These are phyloP conservation scores for Leptobrachium leishanense DNA, from an alignment of 2,113 vertebrate species.

Conservation along the genomic window DNA sequence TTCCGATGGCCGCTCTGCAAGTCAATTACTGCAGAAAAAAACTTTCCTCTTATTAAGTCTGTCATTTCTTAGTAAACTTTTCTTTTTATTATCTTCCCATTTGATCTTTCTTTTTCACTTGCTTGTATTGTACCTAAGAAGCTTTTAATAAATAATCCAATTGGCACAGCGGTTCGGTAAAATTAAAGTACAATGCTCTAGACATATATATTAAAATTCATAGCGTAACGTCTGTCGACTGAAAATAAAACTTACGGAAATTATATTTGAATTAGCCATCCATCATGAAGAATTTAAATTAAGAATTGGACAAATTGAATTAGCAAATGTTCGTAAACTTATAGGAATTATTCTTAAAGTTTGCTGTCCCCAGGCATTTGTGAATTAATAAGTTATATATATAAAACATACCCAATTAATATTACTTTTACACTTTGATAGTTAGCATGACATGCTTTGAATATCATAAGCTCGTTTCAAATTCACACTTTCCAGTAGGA, in stretches of 20 bases:
- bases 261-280: background rate
- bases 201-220: background rate
- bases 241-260: background rate
- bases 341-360: background rate
- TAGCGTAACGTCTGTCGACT: background rate
- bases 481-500: too few species aligned
- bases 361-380: background rate
- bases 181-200: background rate
- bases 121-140: background rate
- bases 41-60: too few species aligned
- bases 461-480: background rate
- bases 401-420: background rate
- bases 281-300: background rate
- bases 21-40: too few species aligned
- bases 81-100: too few species aligned
- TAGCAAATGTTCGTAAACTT: background rate
- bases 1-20: too few species aligned
- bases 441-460: background rate
- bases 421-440: background rate
- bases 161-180: background rate
- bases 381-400: background rate
- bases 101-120: too few species aligned
- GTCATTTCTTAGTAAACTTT: too few species aligned
- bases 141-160: background rate
- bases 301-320: background rate